Base-by-base conservation (phyloP, 1,140 invertebrate species). In the Tetramorium parvispinum region DNA sequence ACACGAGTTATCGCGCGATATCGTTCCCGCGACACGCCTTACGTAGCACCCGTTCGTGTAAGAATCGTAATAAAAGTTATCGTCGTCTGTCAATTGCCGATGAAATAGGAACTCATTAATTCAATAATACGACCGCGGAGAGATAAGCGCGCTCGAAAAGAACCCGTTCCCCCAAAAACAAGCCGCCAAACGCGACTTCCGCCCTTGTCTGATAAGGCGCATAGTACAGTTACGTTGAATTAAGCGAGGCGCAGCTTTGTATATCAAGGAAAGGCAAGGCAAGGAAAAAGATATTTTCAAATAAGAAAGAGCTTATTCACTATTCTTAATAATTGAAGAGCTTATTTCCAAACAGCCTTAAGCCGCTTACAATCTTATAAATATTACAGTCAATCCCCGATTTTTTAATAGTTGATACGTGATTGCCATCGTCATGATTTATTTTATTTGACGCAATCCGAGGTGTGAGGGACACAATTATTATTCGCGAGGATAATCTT, bases 81-180 rank as follows among this genome's bases (percentile, higher is more conserved):
- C 90, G 73, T 55, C 21, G 65, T 70, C 77, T 87, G 87, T 92
- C 91, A 88, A 83, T 86, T 79, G 85, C 49, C 66, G 75, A 66
- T 89, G 88, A 92, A 59, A 92, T 73, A 87, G 70, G 83, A 91
- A 90, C 92, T 91, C 89, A 87, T 92, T 93, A 93, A 93, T 93
- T 93, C 91, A 93, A 92, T 93, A 93, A 93, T 92, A 85, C 83
- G 81, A 78, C 57, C 59, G 65, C 68, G 83, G 40, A 27, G 49
- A 63, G 92, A 92, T 91, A 93, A 91, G 66, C 59, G 55, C 18
- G 51, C 43, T 83, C 40, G 57, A 27, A 57, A 77, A 63, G 77
- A 24, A 71, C 85, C 78, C 71, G 63, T 65, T 90, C 65, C 49
- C 49, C 13, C 24, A 11, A 68, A 37, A 75, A 85, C 88, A 21